Percentiles rank a stretch among this genome's conserved stretches.
phyloP scores from a whole-genome alignment of 2,113 vertebrate species.

The Carassius auratus region DNA sequence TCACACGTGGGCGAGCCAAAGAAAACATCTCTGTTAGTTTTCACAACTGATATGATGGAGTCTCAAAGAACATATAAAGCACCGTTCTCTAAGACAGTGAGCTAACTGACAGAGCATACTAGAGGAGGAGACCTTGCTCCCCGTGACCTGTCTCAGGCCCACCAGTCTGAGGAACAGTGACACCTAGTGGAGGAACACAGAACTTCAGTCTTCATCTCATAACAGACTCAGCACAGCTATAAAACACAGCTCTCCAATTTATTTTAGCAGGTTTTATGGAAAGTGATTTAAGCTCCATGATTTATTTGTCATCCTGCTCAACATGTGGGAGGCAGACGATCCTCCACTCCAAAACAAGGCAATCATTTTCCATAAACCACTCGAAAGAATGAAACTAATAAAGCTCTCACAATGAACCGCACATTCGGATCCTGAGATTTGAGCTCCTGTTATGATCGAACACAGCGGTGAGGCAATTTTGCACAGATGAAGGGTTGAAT shows the following conservation, averaged over 20 bases:
- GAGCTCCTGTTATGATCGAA: not conserved
- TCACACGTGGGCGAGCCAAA: slow-evolving; percentile 32
- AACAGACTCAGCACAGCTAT: not conserved
- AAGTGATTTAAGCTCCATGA: slow-evolving; percentile 12
- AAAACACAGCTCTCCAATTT: not conserved
- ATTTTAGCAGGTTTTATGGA: not conserved
- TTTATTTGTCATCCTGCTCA: slow-evolving; percentile 1
- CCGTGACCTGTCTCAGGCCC: slow-evolving; percentile 33
- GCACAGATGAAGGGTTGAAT: slow-evolving; percentile 7
- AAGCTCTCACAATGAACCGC: slow-evolving; percentile 21
- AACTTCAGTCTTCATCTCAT: not conserved
- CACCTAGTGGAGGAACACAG: slow-evolving; percentile 67
- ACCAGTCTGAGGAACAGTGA: slow-evolving; percentile 68
- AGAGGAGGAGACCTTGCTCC: slow-evolving; percentile 48
- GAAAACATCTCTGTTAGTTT: not conserved
- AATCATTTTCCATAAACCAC: not conserved
- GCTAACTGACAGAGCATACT: slow-evolving; percentile 55
- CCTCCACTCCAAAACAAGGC: not conserved
- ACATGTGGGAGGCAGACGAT: slow-evolving; percentile 13
- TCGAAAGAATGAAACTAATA: slow-evolving; percentile 31
- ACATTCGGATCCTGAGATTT: slow-evolving; percentile 4
- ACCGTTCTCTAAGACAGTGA: slow-evolving; percentile 24
- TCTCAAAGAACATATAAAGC: slow-evolving; percentile 27
- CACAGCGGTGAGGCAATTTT: not conserved
- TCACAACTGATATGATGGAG: not conserved